Evolutionary conservation across 2,888 invertebrate genomes (phyloP).

Genomic region (Unio pictorum): DNA sequence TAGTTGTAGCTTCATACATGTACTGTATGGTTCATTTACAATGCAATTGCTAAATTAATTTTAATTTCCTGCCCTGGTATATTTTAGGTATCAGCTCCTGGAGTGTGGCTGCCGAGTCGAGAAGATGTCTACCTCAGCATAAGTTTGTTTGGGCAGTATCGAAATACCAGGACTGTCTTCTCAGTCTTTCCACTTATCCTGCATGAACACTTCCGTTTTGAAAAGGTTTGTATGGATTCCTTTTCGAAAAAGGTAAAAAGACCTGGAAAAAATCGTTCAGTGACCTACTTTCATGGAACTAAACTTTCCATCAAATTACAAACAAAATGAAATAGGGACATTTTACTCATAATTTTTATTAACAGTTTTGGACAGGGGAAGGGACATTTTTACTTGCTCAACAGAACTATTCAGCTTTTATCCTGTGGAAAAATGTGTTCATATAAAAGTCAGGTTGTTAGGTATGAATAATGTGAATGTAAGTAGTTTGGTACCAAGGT

Average conservation of each 20-base stretch:
- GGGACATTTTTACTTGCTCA: too few relatives aligned
- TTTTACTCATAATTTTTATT: too few relatives aligned
- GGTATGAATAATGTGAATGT: too few relatives aligned
- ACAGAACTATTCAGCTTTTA: too few relatives aligned
- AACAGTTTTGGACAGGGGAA: too few relatives aligned
- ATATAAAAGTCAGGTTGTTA: too few relatives aligned
- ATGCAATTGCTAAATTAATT: background rate
- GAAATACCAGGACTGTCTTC: constrained; percentile 79
- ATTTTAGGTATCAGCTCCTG: constrained; percentile 83
- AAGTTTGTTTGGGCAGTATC: constrained; percentile 80
- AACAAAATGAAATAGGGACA: too few relatives aligned
- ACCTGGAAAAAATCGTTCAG: background rate
- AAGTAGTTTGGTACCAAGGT: too few relatives aligned
- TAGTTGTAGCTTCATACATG: background rate
- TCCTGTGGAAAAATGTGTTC: too few relatives aligned
- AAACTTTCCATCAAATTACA: too few relatives aligned
- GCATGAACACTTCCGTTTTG: constrained; percentile 82
- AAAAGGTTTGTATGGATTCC: constrained; percentile 73
- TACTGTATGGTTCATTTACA: background rate
- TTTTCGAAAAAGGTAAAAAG: background rate
- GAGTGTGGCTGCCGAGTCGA: constrained; percentile 86
- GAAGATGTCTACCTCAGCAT: constrained; percentile 83
- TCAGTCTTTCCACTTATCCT: constrained; percentile 83
- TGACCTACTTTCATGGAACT: too few relatives aligned
- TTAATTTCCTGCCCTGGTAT: background rate